Evolutionary conservation across 2,113 vertebrate genomes (phyloP).

Genomic region (Zeus faber): DNA sequence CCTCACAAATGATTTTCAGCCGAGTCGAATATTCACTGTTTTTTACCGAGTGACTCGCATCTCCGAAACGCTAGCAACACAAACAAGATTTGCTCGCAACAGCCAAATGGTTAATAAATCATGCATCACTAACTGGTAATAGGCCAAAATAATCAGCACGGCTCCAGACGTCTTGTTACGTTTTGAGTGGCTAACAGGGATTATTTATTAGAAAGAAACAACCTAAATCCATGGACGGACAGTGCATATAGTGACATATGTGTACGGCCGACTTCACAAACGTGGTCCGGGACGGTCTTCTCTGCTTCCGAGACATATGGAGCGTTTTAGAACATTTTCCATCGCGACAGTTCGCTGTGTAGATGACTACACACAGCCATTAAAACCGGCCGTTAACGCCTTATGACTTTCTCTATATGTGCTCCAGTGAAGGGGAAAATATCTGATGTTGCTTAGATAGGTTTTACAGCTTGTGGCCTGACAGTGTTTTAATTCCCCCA

Average conservation of each 20-base stretch:
- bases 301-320: slow-evolving; percentile 17
- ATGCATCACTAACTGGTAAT: too few species aligned
- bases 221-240: slow-evolving; percentile 2
- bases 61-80: too few species aligned
- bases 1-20: too few species aligned
- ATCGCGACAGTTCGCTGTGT: not conserved
- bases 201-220: too few species aligned
- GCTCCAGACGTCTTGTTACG: too few species aligned
- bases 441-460: slow-evolving; percentile 45
- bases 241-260: not conserved
- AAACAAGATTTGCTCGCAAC: too few species aligned
- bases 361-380: slow-evolving; percentile 27
- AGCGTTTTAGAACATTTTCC: slow-evolving; percentile 20
- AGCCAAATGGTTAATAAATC: too few species aligned
- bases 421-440: slow-evolving; percentile 49
- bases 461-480: slow-evolving; percentile 53
- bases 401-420: slow-evolving; percentile 32
- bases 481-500: slow-evolving; percentile 63
- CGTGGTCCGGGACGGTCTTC: slow-evolving; percentile 16
- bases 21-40: too few species aligned
- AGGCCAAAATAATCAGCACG: too few species aligned
- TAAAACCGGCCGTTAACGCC: slow-evolving; percentile 38
- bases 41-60: too few species aligned
- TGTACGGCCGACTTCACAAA: not conserved
- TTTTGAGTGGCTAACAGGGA: too few species aligned